phyloP scores from a whole-genome alignment of 2,888 invertebrate genomes.

The Callimorpha dominula region DNA sequence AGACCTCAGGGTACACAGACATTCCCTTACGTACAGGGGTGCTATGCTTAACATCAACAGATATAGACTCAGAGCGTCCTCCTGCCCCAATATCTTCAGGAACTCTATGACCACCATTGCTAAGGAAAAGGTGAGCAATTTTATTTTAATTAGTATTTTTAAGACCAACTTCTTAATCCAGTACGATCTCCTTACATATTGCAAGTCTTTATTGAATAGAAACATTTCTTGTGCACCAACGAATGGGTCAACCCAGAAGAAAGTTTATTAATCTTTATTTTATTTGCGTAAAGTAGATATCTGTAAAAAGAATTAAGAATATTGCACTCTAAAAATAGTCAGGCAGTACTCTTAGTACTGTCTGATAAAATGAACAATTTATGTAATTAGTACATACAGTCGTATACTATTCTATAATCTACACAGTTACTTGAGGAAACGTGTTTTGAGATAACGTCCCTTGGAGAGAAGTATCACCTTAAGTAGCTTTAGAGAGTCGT shows the following conservation, averaged over 20 bases:
- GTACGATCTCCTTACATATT: not conserved
- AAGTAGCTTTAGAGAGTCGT: no score
- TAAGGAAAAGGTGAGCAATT: constrained; percentile 88
- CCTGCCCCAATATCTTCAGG: constrained; percentile 96
- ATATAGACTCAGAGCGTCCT: constrained; percentile 93
- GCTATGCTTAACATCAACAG: constrained; percentile 95
- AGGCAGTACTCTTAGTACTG: not conserved
- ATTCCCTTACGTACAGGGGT: constrained; percentile 93
- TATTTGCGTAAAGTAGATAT: not conserved
- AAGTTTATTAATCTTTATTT: not conserved
- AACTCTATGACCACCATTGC: constrained; percentile 95
- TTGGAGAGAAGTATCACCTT: no score
- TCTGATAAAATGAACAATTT: not conserved
- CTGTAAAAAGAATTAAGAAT: not conserved
- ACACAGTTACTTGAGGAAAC: no score
- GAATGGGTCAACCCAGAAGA: not conserved
- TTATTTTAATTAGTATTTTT: not conserved
- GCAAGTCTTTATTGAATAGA: not conserved
- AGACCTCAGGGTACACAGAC: constrained; percentile 91
- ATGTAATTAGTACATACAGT: no score
- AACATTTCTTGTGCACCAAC: not conserved
- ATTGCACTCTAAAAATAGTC: not conserved
- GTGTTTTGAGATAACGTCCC: no score
- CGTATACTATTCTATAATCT: no score
- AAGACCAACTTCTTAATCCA: not conserved